Evolutionary conservation across 2,113 vertebrate species (phyloP).

Genomic region (Bos taurus): ARS-UCD2.0 NC_037345.1:55322001-55322500

Average conservation of each 20-base stretch:
- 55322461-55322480: rapidly evolving
- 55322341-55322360: neutral
- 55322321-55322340: rapidly evolving
- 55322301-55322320: rapidly evolving
- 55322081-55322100: neutral
- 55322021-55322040: neutral
- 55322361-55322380: neutral
- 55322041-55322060: neutral
- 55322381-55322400: neutral
- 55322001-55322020: neutral
- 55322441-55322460: rapidly evolving
- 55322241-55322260: neutral
- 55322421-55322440: neutral
- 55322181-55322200: neutral
- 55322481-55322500: rapidly evolving
- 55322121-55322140: neutral
- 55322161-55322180: neutral
- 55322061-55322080: too few relatives aligned
- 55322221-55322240: too few relatives aligned
- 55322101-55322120: neutral
- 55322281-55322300: neutral
- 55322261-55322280: neutral
- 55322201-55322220: neutral
- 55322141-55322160: neutral
- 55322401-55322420: rapidly evolving